Evolutionary conservation across 2,888 invertebrate species (phyloP).

Genomic region (Gasteruption jaculator): DNA sequence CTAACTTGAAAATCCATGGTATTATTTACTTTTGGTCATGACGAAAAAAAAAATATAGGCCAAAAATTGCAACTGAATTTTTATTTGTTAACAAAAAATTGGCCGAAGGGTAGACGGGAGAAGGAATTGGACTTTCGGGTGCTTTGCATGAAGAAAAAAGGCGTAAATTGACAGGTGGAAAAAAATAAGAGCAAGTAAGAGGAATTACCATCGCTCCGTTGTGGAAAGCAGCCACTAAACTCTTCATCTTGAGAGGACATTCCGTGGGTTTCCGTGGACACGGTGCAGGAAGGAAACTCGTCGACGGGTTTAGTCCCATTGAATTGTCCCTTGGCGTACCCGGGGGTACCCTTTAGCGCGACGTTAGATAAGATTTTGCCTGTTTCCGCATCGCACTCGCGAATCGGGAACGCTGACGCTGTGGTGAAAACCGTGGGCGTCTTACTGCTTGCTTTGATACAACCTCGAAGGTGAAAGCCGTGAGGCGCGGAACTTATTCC

Average conservation of each 20-base stretch:
- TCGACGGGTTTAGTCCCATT: conserved; percentile 21
- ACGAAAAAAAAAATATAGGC: no score
- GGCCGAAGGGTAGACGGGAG: no score
- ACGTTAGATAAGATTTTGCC: conserved; percentile 21
- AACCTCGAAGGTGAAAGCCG: no score
- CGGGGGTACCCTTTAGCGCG: conserved; percentile 21
- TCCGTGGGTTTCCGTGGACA: conserved; percentile 23
- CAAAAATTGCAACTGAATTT: no score
- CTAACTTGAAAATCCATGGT: no score
- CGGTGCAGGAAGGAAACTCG: conserved; percentile 22
- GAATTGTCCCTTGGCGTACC: conserved; percentile 24
- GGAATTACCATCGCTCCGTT: conserved; percentile 15
- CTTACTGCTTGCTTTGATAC: conserved; percentile 32
- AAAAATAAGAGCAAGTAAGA: conserved; percentile 1
- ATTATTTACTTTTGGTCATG: no score
- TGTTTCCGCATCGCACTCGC: conserved; percentile 23
- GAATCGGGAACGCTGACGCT: conserved; percentile 34
- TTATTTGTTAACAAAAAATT: no score
- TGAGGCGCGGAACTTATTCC: no score
- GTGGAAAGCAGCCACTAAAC: conserved; percentile 26
- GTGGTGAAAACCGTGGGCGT: conserved; percentile 42
- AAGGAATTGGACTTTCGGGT: no score
- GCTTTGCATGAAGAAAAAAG: no score
- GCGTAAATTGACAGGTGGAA: no score
- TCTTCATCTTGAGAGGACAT: conserved; percentile 36